Evolutionary conservation across 2,888 invertebrate species (phyloP), one percentile per base, ranked within the genome.

Genomic region (Patella pellucida): DNA sequence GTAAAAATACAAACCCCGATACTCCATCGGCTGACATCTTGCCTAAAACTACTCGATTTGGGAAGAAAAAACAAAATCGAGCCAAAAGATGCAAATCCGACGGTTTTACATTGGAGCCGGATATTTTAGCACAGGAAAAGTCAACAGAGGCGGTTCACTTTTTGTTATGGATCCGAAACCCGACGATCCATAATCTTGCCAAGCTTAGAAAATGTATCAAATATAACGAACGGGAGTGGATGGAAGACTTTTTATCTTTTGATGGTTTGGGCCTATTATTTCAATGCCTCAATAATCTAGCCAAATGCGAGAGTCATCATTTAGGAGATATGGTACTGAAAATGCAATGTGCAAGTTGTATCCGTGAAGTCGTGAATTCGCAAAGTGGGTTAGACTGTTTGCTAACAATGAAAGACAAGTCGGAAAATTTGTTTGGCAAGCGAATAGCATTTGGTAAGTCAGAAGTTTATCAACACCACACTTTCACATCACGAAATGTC

Each of bases 301-400:
- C 84, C 72, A 79, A 80, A 41, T 82, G 82, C 31, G 83, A 84
- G 41, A 83, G 84, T 12, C 82, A 80, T 19, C 86, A 86, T 77
- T 76, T 88, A 54, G 85, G 85, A 15, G 88, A 88, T 74, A 86
- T 88, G 87, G 88, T 88, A 15, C 81, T 88, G 16, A 77, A 91
- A 78, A 85, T 92, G 82, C 91, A 92, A 78, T 92, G 92, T 81
- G 90, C 91, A 14, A 87, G 87, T 74, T 92, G 92, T 82, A 85
- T 92, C 68, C 84, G 91, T 67, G 91, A 91, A 52, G 91, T 92
- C 54, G 90, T 92, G 82, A 92, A 92, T 83, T 91, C 91, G 2
- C 87, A 88, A 76, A 87, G 89, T 11, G 92, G 92, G 11, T 86
- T 92, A 56, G 89, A 91, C 73, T 91, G 90, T 86, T 88, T 92